Evolutionary conservation across 1,140 invertebrate genomes (phyloP), one percentile per base, ranked within the genome.

Genomic region (Phymastichus coffea): DNA sequence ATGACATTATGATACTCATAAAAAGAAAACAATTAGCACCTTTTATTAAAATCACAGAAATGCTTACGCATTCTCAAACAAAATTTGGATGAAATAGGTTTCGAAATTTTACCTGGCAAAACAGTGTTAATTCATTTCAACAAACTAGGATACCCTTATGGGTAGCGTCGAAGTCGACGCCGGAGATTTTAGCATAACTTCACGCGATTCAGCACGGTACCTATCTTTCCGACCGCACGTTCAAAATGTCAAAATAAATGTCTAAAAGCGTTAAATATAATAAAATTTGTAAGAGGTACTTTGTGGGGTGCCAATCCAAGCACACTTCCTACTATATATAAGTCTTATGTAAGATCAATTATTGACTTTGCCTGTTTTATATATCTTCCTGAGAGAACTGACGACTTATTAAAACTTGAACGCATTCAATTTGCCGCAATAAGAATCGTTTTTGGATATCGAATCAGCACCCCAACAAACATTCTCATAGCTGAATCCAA

Each of bases 381-480:
- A n/a, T n/a, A n/a, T n/a, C n/a, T n/a, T n/a, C n/a, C n/a, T n/a
- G n/a, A n/a, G n/a, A n/a, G n/a, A n/a, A n/a, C n/a, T n/a, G n/a
- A n/a, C n/a, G n/a, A n/a, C n/a, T n/a, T 20, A 1, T 33, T 37
- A 4, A 52, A 37, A 4, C 8, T 52, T 17, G 33, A 52, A 52
- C 35, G 15, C 35, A 52, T 52, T 2, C 49, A 52, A 37, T 52
- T n/a, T 38, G 19, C 2, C n/a, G 35, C 33, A 14, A 37, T 35
- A 3, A 15, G 48, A 19, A 7, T 22, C 10, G 30, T 15, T 35
- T 20, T 51, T 8, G 48, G 48, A 2, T 51, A 37, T n/a, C 12
- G 48, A 12, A 51, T 37, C 30, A 51, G 30, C 14, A 51, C 48
- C 1, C 48, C 48, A 1, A 35, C 30, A 20, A 51, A 51, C 37